phyloP scores from a whole-genome alignment of 1,140 invertebrate genomes.

The Ditylenchus dipsaci region DNA sequence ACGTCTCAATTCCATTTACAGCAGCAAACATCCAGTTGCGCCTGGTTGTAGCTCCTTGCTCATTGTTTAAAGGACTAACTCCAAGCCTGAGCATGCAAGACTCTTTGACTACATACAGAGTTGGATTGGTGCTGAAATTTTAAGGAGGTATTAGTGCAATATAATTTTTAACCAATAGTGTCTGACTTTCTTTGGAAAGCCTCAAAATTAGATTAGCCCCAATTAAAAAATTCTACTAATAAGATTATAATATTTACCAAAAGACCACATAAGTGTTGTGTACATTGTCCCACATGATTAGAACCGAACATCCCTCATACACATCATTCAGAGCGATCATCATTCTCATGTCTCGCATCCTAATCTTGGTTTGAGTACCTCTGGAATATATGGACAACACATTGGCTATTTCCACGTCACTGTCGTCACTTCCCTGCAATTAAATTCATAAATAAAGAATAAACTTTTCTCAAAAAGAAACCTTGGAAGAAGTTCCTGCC shows the following conservation, averaged over 20 bases:
- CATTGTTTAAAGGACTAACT: constrained; percentile 10
- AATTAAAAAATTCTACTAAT: too few relatives aligned
- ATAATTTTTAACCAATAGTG: too few relatives aligned
- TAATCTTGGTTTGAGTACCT: constrained; percentile 21
- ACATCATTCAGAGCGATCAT: constrained; percentile 37
- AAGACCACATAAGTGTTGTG: constrained; percentile 27
- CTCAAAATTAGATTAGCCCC: background rate
- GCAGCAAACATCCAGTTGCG: constrained; percentile 41
- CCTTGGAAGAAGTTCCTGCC: background rate
- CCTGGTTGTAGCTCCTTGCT: background rate
- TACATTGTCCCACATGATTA: constrained; percentile 25
- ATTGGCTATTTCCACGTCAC: background rate
- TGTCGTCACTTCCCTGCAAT: background rate
- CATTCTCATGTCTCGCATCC: constrained; percentile 27
- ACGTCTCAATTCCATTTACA: constrained; percentile 35
- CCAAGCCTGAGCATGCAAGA: constrained; percentile 28
- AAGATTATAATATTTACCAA: constrained; percentile 7
- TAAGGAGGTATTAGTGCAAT: background rate
- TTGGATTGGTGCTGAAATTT: constrained; percentile 9
- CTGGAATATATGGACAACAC: background rate
- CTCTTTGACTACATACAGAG: constrained; percentile 40
- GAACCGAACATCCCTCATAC: constrained; percentile 31
- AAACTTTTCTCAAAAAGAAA: background rate
- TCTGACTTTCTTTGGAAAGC: background rate
- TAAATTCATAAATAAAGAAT: background rate